phyloP scores from a whole-genome alignment of 2,797 vertebrate species.

The Syncerus caffer region DNA sequence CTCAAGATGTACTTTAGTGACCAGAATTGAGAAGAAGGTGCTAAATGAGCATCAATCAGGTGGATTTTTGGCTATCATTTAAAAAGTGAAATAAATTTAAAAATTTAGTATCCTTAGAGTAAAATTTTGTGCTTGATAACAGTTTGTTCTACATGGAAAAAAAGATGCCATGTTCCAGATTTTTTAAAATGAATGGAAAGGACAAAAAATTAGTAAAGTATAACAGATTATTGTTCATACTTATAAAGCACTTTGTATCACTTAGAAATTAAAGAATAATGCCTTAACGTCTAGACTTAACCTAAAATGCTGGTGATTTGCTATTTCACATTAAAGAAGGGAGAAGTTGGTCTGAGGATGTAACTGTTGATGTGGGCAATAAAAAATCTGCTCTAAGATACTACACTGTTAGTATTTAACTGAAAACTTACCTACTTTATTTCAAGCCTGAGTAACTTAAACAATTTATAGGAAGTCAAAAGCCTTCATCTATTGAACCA shows the following conservation, averaged over 20 bases:
- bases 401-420: neutral
- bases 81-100: conserved; percentile 41
- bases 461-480: conserved; percentile 22
- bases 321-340: neutral
- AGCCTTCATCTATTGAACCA: neutral
- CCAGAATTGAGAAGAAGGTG: conserved; percentile 56
- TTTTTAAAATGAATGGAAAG: conserved; percentile 61
- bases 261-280: conserved; percentile 78
- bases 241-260: conserved; percentile 60
- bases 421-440: neutral
- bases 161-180: conserved; percentile 76
- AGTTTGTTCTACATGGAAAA: conserved; percentile 67
- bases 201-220: conserved; percentile 50
- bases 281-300: conserved; percentile 80
- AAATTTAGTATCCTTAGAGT: conserved; percentile 32
- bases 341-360: neutral
- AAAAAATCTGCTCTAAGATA: neutral
- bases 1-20: conserved; percentile 49
- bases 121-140: conserved; percentile 59
- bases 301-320: conserved; percentile 8
- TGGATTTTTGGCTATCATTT: conserved; percentile 40
- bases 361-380: neutral
- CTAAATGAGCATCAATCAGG: conserved; percentile 38
- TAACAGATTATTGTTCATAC: conserved; percentile 51
- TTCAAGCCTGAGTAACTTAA: conserved; percentile 43